A percentile compares a stretch with the other conserved stretches of the same genome.
These are phyloP conservation scores for Hypocryptadius cinnamomeus DNA, from an alignment of 2,113 vertebrate species.

Conservation along the genomic window DNA sequence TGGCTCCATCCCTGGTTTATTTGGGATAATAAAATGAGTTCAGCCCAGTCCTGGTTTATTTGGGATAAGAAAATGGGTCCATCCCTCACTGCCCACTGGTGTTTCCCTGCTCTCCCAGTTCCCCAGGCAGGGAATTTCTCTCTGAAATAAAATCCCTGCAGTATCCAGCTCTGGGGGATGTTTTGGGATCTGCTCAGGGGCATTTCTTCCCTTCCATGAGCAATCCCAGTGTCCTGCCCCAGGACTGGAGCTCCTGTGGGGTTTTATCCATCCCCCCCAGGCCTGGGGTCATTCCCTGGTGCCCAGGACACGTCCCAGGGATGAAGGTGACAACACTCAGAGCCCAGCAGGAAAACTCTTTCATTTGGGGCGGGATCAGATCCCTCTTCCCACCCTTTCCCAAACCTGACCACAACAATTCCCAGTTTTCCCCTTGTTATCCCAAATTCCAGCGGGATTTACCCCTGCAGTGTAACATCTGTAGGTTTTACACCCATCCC, in stretches of 20 bases:
- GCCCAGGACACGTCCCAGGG: not conserved
- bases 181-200: not conserved
- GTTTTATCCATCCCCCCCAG: not conserved
- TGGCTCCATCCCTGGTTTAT: not conserved
- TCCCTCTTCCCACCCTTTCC: not conserved
- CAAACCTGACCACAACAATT: accelerated
- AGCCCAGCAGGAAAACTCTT: not conserved
- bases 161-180: accelerated
- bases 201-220: not conserved
- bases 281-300: not conserved
- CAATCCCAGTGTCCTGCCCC: not conserved
- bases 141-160: not conserved
- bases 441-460: not conserved
- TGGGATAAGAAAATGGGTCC: no score
- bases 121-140: not conserved
- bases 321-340: not conserved
- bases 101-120: not conserved
- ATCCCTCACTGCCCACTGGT: not conserved
- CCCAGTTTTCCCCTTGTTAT: accelerated
- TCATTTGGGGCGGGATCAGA: accelerated
- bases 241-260: accelerated
- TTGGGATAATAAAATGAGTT: no score
- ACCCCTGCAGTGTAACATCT: not conserved
- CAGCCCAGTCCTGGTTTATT: no score
- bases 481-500: not conserved